Evolutionary conservation across 2,888 invertebrate species (phyloP).

Genomic region (Rhagonycha fulva): DNA sequence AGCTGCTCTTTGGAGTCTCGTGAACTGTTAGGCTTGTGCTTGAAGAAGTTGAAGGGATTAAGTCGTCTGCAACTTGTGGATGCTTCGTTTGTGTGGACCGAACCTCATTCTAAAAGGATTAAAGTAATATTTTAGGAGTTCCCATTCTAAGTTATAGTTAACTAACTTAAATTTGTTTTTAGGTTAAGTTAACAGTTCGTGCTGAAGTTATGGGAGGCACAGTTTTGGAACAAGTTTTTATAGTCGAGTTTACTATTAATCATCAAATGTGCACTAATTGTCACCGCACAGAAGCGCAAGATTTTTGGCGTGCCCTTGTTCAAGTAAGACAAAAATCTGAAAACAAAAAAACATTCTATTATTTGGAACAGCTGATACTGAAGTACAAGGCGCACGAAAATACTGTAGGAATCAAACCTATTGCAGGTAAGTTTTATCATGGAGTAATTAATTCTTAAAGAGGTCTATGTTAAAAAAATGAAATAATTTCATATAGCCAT

Average conservation of each 20-base stretch:
- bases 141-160: too few species aligned
- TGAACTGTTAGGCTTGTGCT: constrained; percentile 86
- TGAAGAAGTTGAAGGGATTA: constrained; percentile 90
- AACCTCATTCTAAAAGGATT: constrained; percentile 96
- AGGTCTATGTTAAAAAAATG: too few species aligned
- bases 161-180: constrained; percentile 18
- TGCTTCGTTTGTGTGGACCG: constrained; percentile 98
- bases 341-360: constrained; percentile 97
- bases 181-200: constrained; percentile 91
- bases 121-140: constrained; percentile 64
- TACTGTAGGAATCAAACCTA: constrained; percentile 86
- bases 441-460: too few species aligned
- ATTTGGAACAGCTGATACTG: constrained; percentile 94
- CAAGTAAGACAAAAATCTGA: constrained; percentile 86
- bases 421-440: constrained; percentile 65
- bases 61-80: constrained; percentile 89
- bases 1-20: constrained; percentile 85
- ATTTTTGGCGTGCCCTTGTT: constrained; percentile 94
- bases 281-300: constrained; percentile 94
- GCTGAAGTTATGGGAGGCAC: constrained; percentile 92
- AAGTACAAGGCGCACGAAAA: constrained; percentile 93
- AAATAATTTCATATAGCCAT: too few species aligned
- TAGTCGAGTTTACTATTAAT: constrained; percentile 89
- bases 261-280: constrained; percentile 98
- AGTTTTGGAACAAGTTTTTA: constrained; percentile 90